These are phyloP conservation scores for Flexamia atlantica DNA, from an alignment of 2,888 invertebrate genomes.

Conservation along the genomic window DNA sequence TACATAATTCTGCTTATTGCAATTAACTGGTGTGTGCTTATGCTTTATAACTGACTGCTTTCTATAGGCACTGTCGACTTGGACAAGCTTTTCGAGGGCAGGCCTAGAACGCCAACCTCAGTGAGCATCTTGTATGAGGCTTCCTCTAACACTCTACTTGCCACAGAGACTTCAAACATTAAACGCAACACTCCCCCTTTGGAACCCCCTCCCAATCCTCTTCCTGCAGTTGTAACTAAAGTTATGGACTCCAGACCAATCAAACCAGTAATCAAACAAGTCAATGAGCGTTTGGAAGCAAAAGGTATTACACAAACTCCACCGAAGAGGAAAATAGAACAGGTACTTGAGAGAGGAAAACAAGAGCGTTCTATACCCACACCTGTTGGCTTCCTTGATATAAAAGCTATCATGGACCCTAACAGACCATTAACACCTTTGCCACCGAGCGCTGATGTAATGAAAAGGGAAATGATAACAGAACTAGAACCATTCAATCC, in stretches of 20 bases:
- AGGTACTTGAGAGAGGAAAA: slow-evolving; percentile 1
- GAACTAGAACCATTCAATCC: slow-evolving; percentile 60
- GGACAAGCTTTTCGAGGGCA: slow-evolving; percentile 70
- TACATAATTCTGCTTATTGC: slow-evolving; percentile 8
- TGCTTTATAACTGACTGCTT: slow-evolving; percentile 55
- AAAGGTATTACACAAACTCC: slow-evolving; percentile 52
- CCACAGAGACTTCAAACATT: slow-evolving; percentile 60
- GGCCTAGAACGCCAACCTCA: slow-evolving; percentile 70
- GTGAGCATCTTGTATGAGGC: slow-evolving; percentile 69
- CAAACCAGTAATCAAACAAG: slow-evolving; percentile 53
- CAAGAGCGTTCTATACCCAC: slow-evolving; percentile 49
- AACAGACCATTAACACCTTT: slow-evolving; percentile 59
- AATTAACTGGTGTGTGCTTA: slow-evolving; percentile 27
- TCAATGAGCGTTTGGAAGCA: slow-evolving; percentile 51
- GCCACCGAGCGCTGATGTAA: slow-evolving; percentile 51
- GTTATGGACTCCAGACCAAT: slow-evolving; percentile 56
- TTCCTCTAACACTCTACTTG: slow-evolving; percentile 66
- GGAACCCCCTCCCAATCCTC: slow-evolving; percentile 50
- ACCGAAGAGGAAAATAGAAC: slow-evolving; percentile 30
- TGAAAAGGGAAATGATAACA: slow-evolving; percentile 56
- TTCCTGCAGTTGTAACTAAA: slow-evolving; percentile 50
- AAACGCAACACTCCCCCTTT: slow-evolving; percentile 56
- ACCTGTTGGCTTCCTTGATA: slow-evolving; percentile 40
- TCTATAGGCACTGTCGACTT: slow-evolving; percentile 69
- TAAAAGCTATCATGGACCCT: slow-evolving; percentile 50